Base-by-base conservation (phyloP, 1,140 invertebrate species). In the Rhopalosiphum maidis region DNA sequence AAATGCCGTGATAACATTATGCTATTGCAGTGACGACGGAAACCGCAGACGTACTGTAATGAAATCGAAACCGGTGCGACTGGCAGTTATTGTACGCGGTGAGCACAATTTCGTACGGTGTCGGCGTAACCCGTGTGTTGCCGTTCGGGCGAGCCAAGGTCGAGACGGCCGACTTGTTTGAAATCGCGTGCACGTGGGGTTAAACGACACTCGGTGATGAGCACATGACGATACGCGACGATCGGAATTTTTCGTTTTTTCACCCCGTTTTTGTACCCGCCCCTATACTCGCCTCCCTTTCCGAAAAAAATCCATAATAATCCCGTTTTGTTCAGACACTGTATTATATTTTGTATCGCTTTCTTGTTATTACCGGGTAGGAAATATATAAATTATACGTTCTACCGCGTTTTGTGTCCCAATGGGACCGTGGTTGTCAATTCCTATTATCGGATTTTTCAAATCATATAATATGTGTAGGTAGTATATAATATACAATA, bases 41-140 rank as follows among this genome's bases (percentile, higher is more conserved):
- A 87, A 87, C 86, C 46, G 30, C 46, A 41, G 25, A 43, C 83
- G 83, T 43, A 37, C n/a, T 37, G 77, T 68, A 88, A 88, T 46
- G 86, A 88, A 88, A 88, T 88, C n/a, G 86, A 88, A 88, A 88
- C 86, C 86, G 86, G 86, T 51, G 86, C 86, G 46, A n/a, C 46
- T 30, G 85, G 25, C 60, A 68, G 60, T 68, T n/a, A n/a, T 60
- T 68, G 30, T 30, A 15, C 55, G 43, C 25, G 55, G 48, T n/a
- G 86, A 25, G 37, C 41, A 88, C 86, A 46, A 43, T 25, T 41
- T 86, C 83, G 83, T 86, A 43, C 83, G 23, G 25, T 23, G 83
- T 82, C 83, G 41, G 83, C 23, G 9, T 85, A 83, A 83, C 82
- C 82, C 23, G 37, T 43, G 37, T 41, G 37, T 85, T 41, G 41